These are phyloP conservation scores for Sylvia atricapilla DNA, from an alignment of 2,113 vertebrate genomes.

Conservation along the genomic window DNA sequence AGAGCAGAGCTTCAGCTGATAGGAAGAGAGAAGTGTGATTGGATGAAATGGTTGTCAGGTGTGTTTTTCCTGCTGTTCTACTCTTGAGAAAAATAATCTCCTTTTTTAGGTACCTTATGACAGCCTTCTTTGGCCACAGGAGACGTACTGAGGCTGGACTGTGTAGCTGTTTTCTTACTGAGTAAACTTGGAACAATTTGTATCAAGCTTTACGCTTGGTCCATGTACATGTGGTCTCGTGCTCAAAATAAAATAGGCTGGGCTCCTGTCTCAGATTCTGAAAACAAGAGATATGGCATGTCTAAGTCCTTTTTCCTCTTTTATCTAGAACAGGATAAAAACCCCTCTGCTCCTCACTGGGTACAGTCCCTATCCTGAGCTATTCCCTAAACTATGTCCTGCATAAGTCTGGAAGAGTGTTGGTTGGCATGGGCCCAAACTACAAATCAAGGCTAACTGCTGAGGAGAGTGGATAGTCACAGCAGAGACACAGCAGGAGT, in stretches of 20 bases:
- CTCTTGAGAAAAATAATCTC: background rate
- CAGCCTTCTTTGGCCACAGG: background rate
- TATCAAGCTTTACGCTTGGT: background rate
- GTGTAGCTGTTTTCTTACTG: fast-evolving
- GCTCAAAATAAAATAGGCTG: background rate
- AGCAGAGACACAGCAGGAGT: background rate
- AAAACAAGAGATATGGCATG: background rate
- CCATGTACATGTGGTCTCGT: fast-evolving
- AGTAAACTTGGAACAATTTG: background rate
- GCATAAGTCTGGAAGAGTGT: background rate
- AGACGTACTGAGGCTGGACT: background rate
- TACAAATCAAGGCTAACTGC: background rate
- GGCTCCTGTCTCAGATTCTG: background rate
- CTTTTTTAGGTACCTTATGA: background rate
- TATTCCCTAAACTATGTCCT: background rate
- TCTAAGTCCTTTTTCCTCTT: background rate
- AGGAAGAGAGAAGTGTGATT: background rate
- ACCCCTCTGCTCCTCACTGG: background rate
- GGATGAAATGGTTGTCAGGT: fast-evolving
- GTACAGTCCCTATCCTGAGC: background rate
- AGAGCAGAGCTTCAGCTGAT: background rate
- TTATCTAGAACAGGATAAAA: background rate
- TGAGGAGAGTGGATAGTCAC: background rate
- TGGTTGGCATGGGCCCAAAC: background rate
- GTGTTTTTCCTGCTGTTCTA: background rate